Base-by-base conservation (phyloP, 37 sponge, comb jelly and placozoan species). In the Dysidea cf. avara region DNA sequence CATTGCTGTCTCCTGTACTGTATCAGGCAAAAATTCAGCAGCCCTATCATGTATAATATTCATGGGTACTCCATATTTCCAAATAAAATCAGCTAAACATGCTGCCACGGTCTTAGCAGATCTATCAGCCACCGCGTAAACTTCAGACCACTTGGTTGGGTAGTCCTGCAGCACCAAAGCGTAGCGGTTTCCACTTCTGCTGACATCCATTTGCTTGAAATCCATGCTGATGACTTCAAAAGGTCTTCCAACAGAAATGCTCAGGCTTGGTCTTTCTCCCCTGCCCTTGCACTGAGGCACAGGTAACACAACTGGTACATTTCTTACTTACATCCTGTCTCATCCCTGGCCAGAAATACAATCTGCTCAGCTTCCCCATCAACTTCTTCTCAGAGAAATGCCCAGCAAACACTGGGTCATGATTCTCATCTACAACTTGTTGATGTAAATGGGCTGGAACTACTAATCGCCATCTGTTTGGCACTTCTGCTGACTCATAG, bases 341-440 rank as follows among this genome's bases (percentile, higher is more conserved):
- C 75, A 85, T 72, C 12, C 79, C 79, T 20, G 53, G 58, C 79
- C 86, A 85, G 72, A 72, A 78, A 39, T 78, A 85, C 53, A 38
- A 11, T 24, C 48, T 21, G 18, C 69, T 31, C 48, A 85, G 37
- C 17, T 33, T 4, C 21, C 37, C 53, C 25, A 67, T 66, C 4
- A 64, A 17, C 38, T 37, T 59, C 24, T 35, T 21, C 59, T 56
- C 59, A 18, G 58, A 29, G 43, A 72, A 72, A 39, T 81, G 74
- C 13, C 68, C 74, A n/a, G 66, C 31, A 35, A 64, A 73, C 13
- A 26, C 4, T 14, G 69, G 46, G 13, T 18, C 51, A 49, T 74
- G 76, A 20, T 22, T 35, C 24, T 83, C 76, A 1, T 43, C 33
- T 14, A 67, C 25, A 22, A 83, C 29, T 17, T 2, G 13, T 14